Conservation (phyloP, 2,888 invertebrate genomes). For the Ferrisia virgata region DNA sequence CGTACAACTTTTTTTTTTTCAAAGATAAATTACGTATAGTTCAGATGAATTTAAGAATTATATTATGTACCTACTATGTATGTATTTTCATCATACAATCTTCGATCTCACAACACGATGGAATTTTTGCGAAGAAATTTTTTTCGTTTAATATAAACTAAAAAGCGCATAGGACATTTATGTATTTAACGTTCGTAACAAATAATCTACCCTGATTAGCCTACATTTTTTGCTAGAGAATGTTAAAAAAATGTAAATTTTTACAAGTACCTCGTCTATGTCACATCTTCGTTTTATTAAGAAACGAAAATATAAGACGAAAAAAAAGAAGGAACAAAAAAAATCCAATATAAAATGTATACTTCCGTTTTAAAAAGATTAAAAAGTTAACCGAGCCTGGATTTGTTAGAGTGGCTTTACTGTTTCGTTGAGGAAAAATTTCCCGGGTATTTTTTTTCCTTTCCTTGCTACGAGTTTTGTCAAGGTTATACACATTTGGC, state of each 20-base stretch:
- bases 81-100: too few species aligned
- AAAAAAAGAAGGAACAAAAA: background rate
- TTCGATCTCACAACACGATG: background rate
- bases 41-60: too few species aligned
- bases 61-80: too few species aligned
- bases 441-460: background rate
- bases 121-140: background rate
- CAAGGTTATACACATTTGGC: background rate
- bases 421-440: background rate
- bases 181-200: background rate
- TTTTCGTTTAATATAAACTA: background rate
- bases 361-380: conserved; percentile 21
- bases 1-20: too few species aligned
- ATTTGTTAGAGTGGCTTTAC: background rate
- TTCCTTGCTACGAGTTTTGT: background rate
- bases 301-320: background rate
- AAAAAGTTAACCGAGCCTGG: background rate
- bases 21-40: too few species aligned
- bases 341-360: conserved; percentile 7
- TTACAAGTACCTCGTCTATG: background rate
- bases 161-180: background rate
- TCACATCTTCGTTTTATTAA: conserved; percentile 4
- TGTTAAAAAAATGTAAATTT: background rate
- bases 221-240: background rate
- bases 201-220: background rate